phyloP scores from a whole-genome alignment of 2,888 invertebrate species.

The Himalopsyche anomala region DNA sequence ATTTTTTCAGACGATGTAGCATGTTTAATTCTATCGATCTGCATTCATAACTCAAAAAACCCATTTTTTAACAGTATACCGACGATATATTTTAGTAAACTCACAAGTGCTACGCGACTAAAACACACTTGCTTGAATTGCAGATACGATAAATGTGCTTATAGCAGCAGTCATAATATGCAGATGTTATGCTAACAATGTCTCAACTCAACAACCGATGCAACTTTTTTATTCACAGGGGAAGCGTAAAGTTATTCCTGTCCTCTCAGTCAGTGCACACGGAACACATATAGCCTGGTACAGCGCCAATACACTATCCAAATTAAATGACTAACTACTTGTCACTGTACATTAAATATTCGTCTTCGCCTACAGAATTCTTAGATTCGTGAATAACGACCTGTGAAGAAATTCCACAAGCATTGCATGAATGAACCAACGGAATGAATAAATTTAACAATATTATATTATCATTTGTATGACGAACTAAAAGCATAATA shows the following conservation, averaged over 20 bases:
- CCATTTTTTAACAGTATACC: too few relatives aligned
- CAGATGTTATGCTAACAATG: neutral
- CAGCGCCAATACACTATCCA: conserved; percentile 14
- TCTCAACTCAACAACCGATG: conserved; percentile 14
- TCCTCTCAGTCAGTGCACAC: conserved; percentile 16
- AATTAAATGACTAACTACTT: conserved; percentile 29
- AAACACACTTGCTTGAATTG: neutral
- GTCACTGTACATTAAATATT: conserved; percentile 6
- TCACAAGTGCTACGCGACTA: too few relatives aligned
- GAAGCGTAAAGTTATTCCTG: conserved; percentile 7
- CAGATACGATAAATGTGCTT: too few relatives aligned
- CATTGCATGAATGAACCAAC: conserved; percentile 31
- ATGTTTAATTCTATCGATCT: too few relatives aligned
- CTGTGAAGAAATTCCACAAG: neutral
- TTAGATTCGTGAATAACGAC: neutral
- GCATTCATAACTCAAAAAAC: too few relatives aligned
- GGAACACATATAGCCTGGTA: conserved; percentile 24
- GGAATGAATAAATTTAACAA: neutral
- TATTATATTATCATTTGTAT: neutral
- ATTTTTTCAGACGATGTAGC: too few relatives aligned
- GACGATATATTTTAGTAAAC: too few relatives aligned
- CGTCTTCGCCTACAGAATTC: neutral
- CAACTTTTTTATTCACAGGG: conserved; percentile 22
- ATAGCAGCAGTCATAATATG: neutral
- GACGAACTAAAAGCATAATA: neutral